Base-by-base conservation (phyloP, 2,797 vertebrate genomes). In the Sebastes oblongus region DNA sequence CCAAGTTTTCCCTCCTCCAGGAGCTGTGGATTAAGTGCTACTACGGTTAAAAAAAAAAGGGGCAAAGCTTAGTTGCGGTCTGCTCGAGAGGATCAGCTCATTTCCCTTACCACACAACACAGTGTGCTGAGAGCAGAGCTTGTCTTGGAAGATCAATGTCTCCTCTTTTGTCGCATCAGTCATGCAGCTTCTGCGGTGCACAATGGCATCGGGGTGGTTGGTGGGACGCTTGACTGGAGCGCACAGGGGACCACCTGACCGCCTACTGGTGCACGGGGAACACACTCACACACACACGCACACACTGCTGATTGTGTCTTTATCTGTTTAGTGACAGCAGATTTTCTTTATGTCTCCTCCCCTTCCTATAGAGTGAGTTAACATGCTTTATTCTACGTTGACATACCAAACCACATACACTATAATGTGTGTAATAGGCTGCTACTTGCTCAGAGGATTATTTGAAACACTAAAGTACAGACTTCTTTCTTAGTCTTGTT, bases 161-260 rank as follows among this genome's bases (percentile, higher is more conserved):
- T 91, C 66, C 80, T 88, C 92, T 89, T 94, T 94, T 94, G 92
- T 94, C 77, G 80, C 88, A 91, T 93, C 93, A 85, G 92, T 93
- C 94, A 93, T 91, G 93, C 88, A 86, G 93, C 88, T 90, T 89
- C 91, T 89, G 86, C 91, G 70, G 85, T 78, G 81, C 93, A 95
- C 90, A 93, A 92, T 89, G 87, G 92, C 88, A 68, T 73, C 52
- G 74, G 83, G 89, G 88, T 75, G 89, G 93, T 82, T 87, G 68
- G 82, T 78, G 86, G 72, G 89, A 85, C 22, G 66, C 88, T 82
- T 86, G 92, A 92, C 82, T 89, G 93, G 90, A 91, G 84, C 89
- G 84, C 87, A 92, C 84, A 87, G 86, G 88, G 85, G 91, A 94
- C 93, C 95, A 95, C 93, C 94, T 95, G 95, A 96, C 88, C 84